Base-by-base conservation (phyloP, 2,797 vertebrate genomes). In the Jordanella pulchra region DNA sequence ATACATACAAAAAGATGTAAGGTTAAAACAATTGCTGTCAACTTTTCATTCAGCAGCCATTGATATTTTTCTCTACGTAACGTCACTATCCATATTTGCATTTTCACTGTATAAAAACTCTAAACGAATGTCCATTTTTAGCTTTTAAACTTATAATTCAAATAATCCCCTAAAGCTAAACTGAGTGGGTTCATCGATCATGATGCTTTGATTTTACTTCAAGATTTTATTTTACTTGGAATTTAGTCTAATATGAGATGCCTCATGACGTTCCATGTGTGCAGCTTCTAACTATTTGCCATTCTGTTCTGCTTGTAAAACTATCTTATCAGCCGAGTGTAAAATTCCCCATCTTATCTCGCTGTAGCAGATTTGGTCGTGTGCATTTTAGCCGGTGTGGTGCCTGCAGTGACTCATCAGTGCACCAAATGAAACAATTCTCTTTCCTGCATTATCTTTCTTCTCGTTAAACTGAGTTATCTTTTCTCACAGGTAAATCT, bases 331-430 rank as follows among this genome's bases (percentile, higher is more conserved):
- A 63, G 39, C 39, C 42, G 35, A 44, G 60, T 67, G 15, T 66
- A 72, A 71, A 30, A 75, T 47, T 69, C 60, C 73, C 15, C 28
- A 4, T 47, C n/a, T 23, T 27, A 48, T 73, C 67, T 81, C 56
- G 9, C 65, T 48, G 60, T 61, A 54, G 73, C 71, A 66, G 83
- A 76, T 77, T 69, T 55, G 45, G 51, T 67, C 56, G 71, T 77
- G 58, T 76, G 75, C 73, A 63, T 67, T 83, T 86, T 76, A 82
- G 53, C 76, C 60, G 44, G 48, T 74, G 76, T 76, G 42, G 48
- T 44, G 73, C 63, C 86, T 77, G 82, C n/a, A 82, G 83, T 93
- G 92, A 93, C 84, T 93, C 91, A 93, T 92, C 88, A 48, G 71
- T 92, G 92, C 91, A 54, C 82, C 89, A 89, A 69, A 89, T 81